A percentile compares a stretch with the other conserved stretches of the same genome.
These are phyloP conservation scores for Drosophila mulleri DNA, from an alignment of 2,888 invertebrate genomes.

Conservation along the genomic window DNA sequence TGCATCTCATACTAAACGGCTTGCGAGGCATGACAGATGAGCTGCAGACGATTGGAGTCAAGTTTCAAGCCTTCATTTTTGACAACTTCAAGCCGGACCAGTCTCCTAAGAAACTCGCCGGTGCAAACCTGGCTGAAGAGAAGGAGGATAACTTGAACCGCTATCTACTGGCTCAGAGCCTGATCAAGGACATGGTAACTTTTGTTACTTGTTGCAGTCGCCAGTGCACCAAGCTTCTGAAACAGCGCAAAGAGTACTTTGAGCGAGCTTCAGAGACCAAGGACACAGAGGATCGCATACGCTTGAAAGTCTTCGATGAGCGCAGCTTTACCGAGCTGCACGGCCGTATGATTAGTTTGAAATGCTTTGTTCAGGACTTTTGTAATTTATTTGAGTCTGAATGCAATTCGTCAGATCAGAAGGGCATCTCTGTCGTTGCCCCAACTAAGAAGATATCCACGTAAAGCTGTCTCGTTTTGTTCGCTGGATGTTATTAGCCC, in stretches of 20 bases:
- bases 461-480: constrained; percentile 6
- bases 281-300: constrained; percentile 23
- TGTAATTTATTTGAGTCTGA: constrained; percentile 31
- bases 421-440: background rate
- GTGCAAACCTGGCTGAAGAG: rapidly evolving
- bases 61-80: constrained; percentile 14
- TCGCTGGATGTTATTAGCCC: constrained; percentile 16
- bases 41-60: constrained; percentile 8
- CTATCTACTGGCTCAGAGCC: constrained; percentile 19
- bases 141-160: background rate
- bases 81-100: background rate
- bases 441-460: constrained; percentile 1
- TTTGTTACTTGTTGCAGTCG: constrained; percentile 21
- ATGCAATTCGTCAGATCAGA: background rate
- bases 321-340: constrained; percentile 40
- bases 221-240: constrained; percentile 12
- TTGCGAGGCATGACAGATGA: constrained; percentile 30
- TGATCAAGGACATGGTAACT: constrained; percentile 38
- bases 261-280: constrained; percentile 7
- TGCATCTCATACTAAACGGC: constrained; percentile 8
- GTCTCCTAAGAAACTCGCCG: background rate
- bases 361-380: constrained; percentile 17
- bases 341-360: constrained; percentile 21
- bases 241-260: constrained; percentile 18
- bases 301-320: constrained; percentile 48